Evolutionary conservation across 2,888 invertebrate genomes (phyloP).

Genomic region (Hirtodrosophila histrioides): DNA sequence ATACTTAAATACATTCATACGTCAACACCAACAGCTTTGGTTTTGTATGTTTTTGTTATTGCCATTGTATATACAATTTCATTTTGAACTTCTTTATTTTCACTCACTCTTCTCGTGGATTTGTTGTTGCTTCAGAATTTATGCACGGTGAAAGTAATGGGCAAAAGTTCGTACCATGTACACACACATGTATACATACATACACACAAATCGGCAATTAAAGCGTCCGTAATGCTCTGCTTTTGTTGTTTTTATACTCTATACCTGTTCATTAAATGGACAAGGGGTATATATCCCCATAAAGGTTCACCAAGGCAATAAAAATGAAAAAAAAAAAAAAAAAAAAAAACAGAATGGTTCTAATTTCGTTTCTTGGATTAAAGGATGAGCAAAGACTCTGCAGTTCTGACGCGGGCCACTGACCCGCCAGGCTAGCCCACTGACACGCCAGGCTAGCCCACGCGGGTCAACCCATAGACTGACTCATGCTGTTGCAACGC

Average conservation of each 20-base stretch:
- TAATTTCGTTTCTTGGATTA: too few species aligned
- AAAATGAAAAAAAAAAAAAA: too few species aligned
- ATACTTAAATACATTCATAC: not conserved
- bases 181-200: too few species aligned
- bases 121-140: slow-evolving; percentile 52
- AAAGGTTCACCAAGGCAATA: too few species aligned
- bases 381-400: too few species aligned
- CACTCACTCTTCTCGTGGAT: slow-evolving; percentile 26
- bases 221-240: slow-evolving; percentile 39
- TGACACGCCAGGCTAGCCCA: too few species aligned
- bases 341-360: too few species aligned
- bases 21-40: slow-evolving; percentile 42
- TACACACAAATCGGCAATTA: slow-evolving; percentile 46
- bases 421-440: too few species aligned
- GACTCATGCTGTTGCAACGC: too few species aligned
- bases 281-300: not conserved
- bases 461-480: too few species aligned
- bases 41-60: slow-evolving; percentile 25
- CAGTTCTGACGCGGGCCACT: too few species aligned
- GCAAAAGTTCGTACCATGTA: slow-evolving; percentile 56
- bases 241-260: slow-evolving; percentile 16
- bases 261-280: not conserved
- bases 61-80: slow-evolving; percentile 65
- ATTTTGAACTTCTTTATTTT: slow-evolving; percentile 48
- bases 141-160: slow-evolving; percentile 70